Base-by-base conservation (phyloP, 2,797 vertebrate genomes). In the Ficedula albicollis region DNA sequence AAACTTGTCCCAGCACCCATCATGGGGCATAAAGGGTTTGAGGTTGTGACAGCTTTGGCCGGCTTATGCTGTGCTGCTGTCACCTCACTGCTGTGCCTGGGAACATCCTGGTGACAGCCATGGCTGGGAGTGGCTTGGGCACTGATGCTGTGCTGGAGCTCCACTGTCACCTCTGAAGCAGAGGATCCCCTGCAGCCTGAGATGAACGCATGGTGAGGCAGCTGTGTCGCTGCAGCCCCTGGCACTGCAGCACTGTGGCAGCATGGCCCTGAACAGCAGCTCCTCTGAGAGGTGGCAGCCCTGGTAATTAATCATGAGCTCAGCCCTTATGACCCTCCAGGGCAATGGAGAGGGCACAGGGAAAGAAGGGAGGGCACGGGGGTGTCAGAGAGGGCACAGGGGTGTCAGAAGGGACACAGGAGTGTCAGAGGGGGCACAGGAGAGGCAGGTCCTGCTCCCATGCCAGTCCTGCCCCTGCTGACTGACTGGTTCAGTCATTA, bases 1-100 rank as follows among this genome's bases (percentile, higher is more conserved):
- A 73, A 75, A 18, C 1, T 0, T 1, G 1, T 29, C n/a, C 51
- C 62, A 15, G 30, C 4, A 0, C 5, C 15, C 46, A 46, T 8
- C 9, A 3, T 0, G 22, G 5, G 19, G 19, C 62, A 34, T 10
- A 11, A 62, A 54, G 17, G 29, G 7, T 30, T 34, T 34, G 83
- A 34, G 55, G 14, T 4, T 29, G n/a, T 52, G 63, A 34, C n/a
- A 21, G 34, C 13, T 60, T 29, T n/a, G 72, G 29, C 5, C 44
- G 72, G 27, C 12, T 38, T 4, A 5, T 8, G 38, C 15, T 52
- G 63, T 30, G 72, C 63, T 77, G 63, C 27, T 59, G 38, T 68
- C 46, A 52, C 72, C 48, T 77, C 73, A 16, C 23, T 76, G 38
- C 38, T 46, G n/a, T 38, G 54, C 63, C 27, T 46, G 54, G 62